Evolutionary conservation across 2,888 invertebrate species (phyloP), one percentile per base, ranked within the genome.

Genomic region (Cosmorhoe ocellata): DNA sequence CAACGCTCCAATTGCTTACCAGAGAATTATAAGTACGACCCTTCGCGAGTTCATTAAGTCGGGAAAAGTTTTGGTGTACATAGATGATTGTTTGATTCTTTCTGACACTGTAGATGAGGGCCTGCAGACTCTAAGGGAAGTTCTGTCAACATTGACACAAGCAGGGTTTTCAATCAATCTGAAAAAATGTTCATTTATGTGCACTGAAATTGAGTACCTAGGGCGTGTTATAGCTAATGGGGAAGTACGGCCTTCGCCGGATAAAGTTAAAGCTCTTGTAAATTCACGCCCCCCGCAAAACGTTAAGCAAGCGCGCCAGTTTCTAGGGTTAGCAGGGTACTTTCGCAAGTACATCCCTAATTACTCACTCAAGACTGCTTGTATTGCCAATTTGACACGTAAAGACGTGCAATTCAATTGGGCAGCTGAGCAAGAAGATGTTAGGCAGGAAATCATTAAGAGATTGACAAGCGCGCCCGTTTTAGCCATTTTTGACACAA

Each of bases 131-230:
- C 8, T 50, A 4, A 8, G 22, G 0, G 27, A 34, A 11, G 50
- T 50, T 2, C 18, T 50, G 0, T 0, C 22, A 5, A 47, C 49
- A 0, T 3, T 58, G 5, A 48, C 53, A 0, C 0, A 31, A 0
- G 51, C 66, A 0, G 64, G 68, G 0, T 66, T 66, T 51, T 67
- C 66, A 0, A 46, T 66, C 2, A 65, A 65, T 30, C 4, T 63
- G 0, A 26, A 39, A 8, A 67, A 61, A 1, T 51, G 59, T 6
- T 34, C 36, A 0, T 61, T 61, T 12, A 9, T 61, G 1, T 22
- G 36, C 0, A 62, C 58, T 0, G 44, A 61, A n/a, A 40, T 67
- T 0, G 66, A 67, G 24, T 70, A 67, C 34, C 31, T 67, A 1
- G 65, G 67, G 4, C 50, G 56, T 1, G 14, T 48, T 0, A 59